These are phyloP conservation scores for Cryptocephalus moraei DNA, from an alignment of 2,888 invertebrate genomes.

Conservation along the genomic window DNA sequence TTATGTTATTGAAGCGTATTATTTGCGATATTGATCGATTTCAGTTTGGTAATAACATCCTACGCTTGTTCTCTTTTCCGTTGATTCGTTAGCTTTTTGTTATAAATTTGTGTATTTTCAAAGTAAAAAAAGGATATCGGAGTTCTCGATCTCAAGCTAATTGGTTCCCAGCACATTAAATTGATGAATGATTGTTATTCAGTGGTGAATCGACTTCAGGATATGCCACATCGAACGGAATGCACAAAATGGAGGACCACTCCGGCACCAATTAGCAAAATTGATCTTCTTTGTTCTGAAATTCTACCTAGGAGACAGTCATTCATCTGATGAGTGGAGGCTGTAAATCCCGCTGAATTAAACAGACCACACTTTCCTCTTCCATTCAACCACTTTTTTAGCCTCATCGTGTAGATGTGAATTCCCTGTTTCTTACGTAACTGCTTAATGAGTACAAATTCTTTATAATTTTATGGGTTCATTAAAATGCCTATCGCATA, in stretches of 20 bases:
- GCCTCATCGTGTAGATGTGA: conserved; percentile 1
- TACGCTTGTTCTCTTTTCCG: no score
- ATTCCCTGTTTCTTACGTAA: conserved; percentile 14
- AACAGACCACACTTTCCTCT: conserved; percentile 9
- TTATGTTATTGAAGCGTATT: no score
- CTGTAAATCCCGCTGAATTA: conserved; percentile 9
- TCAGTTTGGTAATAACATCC: no score
- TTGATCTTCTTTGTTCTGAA: conserved; percentile 25
- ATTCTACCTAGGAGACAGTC: conserved; percentile 14
- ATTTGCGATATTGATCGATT: no score
- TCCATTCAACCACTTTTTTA: conserved; percentile 11
- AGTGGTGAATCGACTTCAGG: background rate
- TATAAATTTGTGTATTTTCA: no score
- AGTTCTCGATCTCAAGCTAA: background rate
- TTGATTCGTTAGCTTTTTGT: no score
- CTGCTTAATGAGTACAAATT: conserved; percentile 19
- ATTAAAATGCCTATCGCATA: conserved; percentile 21
- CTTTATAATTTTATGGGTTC: conserved; percentile 14
- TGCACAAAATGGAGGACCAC: conserved; percentile 11
- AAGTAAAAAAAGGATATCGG: no score
- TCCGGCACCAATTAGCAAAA: conserved; percentile 25
- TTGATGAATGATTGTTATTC: background rate
- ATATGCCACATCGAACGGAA: conserved; percentile 1
- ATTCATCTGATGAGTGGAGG: conserved; percentile 8
- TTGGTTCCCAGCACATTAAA: background rate